phyloP scores from a whole-genome alignment of 2,888 invertebrate genomes.

The Antitype chi region DNA sequence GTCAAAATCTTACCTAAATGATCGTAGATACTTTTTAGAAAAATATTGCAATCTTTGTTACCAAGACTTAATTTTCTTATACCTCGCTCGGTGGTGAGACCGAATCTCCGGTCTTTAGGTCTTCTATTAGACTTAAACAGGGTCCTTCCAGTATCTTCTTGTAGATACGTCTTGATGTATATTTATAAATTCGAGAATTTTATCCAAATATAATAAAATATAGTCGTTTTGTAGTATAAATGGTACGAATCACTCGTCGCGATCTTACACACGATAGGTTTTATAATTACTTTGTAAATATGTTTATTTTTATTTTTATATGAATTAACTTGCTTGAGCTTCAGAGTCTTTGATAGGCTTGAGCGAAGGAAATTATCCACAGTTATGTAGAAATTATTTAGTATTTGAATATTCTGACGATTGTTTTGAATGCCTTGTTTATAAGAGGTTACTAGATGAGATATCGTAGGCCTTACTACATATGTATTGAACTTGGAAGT shows the following conservation, averaged over 20 bases:
- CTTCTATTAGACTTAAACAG: constrained; percentile 81
- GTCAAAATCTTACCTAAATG: constrained; percentile 33
- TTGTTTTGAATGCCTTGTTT: constrained; percentile 52
- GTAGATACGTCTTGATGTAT: constrained; percentile 67
- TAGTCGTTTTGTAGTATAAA: constrained; percentile 79
- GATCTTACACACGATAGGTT: constrained; percentile 67
- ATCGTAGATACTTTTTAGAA: constrained; percentile 43
- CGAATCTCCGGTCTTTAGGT: constrained; percentile 73
- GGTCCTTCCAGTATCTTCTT: constrained; percentile 85
- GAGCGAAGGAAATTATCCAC: constrained; percentile 22
- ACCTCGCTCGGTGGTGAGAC: constrained; percentile 83
- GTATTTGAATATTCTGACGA: constrained; percentile 1
- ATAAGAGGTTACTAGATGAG: constrained; percentile 34
- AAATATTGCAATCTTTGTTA: constrained; percentile 75
- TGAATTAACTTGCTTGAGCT: constrained; percentile 63
- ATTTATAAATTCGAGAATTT: constrained; percentile 75
- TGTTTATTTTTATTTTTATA: constrained; percentile 60
- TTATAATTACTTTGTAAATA: constrained; percentile 75
- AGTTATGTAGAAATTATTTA: constrained; percentile 24
- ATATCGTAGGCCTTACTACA: background rate
- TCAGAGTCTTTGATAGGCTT: constrained; percentile 46
- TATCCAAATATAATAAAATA: constrained; percentile 85
- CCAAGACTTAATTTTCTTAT: constrained; percentile 76
- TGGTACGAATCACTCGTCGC: constrained; percentile 75
- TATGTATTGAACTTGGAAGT: background rate